A percentile compares a stretch with the other conserved stretches of the same genome.
Conservation (phyloP, 2,113 vertebrate genomes). For the Microtus montanus region DNA sequence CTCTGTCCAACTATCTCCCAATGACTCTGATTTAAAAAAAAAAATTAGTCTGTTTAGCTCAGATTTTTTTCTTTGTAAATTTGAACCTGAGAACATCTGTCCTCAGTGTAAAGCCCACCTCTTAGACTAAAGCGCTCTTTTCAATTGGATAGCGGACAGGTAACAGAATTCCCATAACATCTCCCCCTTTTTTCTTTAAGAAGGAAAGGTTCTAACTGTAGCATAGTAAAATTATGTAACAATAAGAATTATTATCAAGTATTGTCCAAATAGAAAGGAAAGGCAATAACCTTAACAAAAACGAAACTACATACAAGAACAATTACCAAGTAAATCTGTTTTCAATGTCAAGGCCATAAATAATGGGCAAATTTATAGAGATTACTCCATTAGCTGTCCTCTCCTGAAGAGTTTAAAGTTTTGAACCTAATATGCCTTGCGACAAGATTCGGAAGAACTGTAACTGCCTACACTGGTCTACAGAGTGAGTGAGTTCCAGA, state of each 20-base stretch:
- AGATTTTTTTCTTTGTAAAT: neutral
- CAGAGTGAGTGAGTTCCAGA: too few species aligned
- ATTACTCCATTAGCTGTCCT: neutral
- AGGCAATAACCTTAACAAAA: neutral
- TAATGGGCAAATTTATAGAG: neutral
- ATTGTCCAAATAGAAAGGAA: neutral
- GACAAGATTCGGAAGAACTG: too few species aligned
- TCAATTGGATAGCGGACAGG: too few species aligned
- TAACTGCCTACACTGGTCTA: too few species aligned
- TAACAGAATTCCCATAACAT: too few species aligned
- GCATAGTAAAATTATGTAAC: neutral
- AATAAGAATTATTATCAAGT: neutral
- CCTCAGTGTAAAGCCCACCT: too few species aligned
- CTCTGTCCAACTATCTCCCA: neutral
- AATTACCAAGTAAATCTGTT: neutral
- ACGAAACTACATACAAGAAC: neutral
- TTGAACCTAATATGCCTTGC: too few species aligned
- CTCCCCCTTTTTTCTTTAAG: neutral
- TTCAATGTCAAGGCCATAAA: neutral
- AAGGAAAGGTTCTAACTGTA: neutral
- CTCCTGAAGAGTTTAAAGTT: too few species aligned
- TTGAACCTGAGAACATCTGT: neutral
- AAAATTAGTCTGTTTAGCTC: neutral
- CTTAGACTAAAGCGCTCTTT: too few species aligned
- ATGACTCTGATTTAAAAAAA: neutral